phyloP scores from a whole-genome alignment of 2,888 invertebrate genomes.

The Ferrisia virgata region DNA sequence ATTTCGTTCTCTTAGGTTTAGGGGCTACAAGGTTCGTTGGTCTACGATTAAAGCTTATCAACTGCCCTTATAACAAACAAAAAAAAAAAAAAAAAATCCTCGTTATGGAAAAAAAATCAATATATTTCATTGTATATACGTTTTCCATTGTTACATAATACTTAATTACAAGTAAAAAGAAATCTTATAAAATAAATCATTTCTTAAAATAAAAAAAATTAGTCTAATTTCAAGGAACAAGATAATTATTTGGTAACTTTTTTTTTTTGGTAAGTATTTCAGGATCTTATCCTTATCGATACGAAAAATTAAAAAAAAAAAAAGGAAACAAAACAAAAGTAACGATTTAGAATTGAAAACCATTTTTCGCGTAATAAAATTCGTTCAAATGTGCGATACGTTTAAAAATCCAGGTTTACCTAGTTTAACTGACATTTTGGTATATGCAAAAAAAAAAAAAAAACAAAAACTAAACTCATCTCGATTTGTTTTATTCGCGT shows the following conservation, averaged over 20 bases:
- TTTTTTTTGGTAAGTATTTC: not conserved
- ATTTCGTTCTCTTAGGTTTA: not conserved
- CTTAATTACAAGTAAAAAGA: too few species aligned
- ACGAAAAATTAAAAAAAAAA: not conserved
- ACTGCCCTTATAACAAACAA: not conserved
- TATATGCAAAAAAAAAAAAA: not conserved
- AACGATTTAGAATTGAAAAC: not conserved
- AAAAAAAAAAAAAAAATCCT: not conserved
- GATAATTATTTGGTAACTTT: constrained; percentile 4
- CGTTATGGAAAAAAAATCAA: not conserved
- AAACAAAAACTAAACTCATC: not conserved
- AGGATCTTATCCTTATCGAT: too few species aligned
- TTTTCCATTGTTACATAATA: not conserved
- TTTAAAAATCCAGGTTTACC: not conserved
- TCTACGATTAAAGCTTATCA: too few species aligned
- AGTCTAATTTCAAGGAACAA: constrained; percentile 9
- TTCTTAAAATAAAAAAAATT: not conserved
- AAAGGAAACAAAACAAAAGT: not conserved
- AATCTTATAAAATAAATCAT: not conserved
- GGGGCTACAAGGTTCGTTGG: not conserved
- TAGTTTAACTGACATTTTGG: not conserved
- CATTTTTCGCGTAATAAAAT: not conserved
- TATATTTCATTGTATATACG: not conserved
- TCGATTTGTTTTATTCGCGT: not conserved
- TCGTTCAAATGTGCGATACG: constrained; percentile 12